Evolutionary conservation across 2,113 vertebrate genomes (phyloP).

Genomic region (Capreolus pygargus): DNA sequence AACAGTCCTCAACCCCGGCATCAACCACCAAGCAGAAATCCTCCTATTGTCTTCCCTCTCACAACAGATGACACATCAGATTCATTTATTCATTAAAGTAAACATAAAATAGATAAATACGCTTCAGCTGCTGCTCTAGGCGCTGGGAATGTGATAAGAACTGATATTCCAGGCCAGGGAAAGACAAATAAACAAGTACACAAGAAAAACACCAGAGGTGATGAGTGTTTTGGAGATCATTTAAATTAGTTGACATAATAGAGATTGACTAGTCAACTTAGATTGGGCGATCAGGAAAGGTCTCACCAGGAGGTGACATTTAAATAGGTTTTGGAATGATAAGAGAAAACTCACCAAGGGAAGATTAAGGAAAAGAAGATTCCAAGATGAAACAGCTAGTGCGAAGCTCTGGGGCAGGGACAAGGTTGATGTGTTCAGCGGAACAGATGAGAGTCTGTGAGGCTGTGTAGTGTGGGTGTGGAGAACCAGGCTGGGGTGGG

Average conservation of each 20-base stretch:
- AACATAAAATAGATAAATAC: neutral
- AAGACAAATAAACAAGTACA: neutral
- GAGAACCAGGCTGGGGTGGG: neutral
- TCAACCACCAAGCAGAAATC: neutral
- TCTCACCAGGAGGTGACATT: neutral
- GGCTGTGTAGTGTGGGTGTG: rapidly evolving
- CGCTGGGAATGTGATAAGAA: neutral
- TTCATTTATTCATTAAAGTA: neutral
- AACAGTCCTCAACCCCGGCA: neutral
- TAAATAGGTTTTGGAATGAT: neutral
- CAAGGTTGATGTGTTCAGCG: neutral
- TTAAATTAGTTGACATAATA: neutral
- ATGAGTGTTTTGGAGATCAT: neutral
- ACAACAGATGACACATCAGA: neutral
- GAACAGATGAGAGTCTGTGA: neutral
- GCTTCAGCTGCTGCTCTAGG: neutral
- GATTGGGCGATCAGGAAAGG: neutral
- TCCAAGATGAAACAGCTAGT: neutral
- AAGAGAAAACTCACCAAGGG: neutral
- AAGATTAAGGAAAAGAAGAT: neutral
- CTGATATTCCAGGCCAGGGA: neutral
- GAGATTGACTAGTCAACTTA: neutral
- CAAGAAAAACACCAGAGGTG: neutral
- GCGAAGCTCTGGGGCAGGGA: neutral
- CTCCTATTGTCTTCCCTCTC: neutral